These are phyloP conservation scores for Tiliqua scincoides DNA, from an alignment of 2,113 vertebrate species.

Conservation along the genomic window DNA sequence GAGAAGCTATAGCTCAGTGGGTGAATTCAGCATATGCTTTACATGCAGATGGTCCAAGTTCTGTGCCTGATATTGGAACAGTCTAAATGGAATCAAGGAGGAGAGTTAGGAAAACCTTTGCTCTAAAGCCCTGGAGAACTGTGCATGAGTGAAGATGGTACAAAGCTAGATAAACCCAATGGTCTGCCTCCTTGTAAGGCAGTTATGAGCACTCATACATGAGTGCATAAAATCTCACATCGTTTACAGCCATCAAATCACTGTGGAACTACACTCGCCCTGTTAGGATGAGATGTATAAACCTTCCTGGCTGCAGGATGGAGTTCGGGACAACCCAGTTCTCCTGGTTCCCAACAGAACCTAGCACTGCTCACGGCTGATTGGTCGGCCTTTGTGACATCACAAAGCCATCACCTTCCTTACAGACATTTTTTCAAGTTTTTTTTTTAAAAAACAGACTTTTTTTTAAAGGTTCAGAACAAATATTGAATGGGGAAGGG, in stretches of 20 bases:
- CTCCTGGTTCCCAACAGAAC: not conserved
- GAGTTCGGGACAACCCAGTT: not conserved
- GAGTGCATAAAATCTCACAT: not conserved
- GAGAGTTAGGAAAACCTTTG: not conserved
- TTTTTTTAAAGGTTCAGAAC: not conserved
- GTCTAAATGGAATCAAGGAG: not conserved
- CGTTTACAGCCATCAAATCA: not conserved
- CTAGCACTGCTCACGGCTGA: not conserved
- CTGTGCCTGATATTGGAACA: not conserved
- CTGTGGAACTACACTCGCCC: not conserved
- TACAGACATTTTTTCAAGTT: not conserved
- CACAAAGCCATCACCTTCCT: not conserved
- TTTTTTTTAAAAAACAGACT: not conserved
- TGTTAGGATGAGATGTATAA: not conserved
- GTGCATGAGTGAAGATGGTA: too few species aligned
- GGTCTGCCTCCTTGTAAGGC: not conserved
- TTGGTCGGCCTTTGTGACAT: not conserved
- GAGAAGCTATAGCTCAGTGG: not conserved
- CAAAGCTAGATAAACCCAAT: not conserved
- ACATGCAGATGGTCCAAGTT: not conserved
- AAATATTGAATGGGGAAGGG: not conserved
- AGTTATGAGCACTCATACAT: not conserved
- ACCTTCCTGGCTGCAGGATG: too few species aligned
- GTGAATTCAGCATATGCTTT: not conserved
- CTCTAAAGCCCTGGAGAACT: not conserved